These are phyloP conservation scores for Drosophila borealis DNA, from an alignment of 2,888 invertebrate genomes.

Conservation along the genomic window DNA sequence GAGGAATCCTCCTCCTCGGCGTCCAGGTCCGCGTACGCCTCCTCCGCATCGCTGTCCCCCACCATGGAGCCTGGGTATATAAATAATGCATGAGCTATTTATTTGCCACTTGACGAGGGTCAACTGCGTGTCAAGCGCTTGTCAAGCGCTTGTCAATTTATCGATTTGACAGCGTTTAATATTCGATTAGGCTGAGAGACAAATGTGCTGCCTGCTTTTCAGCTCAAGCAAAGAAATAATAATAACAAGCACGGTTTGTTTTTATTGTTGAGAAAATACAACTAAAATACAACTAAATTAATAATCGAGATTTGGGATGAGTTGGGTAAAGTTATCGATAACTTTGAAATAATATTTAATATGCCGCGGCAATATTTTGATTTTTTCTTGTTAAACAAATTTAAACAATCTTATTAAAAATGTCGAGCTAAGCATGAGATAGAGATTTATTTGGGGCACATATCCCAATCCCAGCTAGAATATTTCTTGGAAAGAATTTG, in stretches of 20 bases:
- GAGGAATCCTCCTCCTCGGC: constrained; percentile 54
- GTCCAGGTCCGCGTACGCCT: constrained; percentile 36
- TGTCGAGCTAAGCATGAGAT: no score
- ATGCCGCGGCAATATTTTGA: no score
- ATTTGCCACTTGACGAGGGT: constrained; percentile 21
- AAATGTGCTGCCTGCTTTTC: constrained; percentile 30
- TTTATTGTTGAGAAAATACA: background rate
- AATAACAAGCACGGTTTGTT: background rate
- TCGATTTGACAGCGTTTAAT: constrained; percentile 42
- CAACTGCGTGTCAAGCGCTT: constrained; percentile 19
- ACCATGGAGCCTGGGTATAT: constrained; percentile 61
- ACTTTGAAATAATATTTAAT: no score
- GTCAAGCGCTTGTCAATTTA: constrained; percentile 36
- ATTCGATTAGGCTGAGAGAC: constrained; percentile 25
- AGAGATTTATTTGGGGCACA: no score
- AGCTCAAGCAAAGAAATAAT: background rate
- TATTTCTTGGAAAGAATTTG: no score
- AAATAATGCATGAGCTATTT: constrained; percentile 34
- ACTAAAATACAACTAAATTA: background rate
- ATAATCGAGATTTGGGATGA: background rate
- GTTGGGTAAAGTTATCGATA: no score
- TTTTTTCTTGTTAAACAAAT: no score
- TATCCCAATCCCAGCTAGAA: no score
- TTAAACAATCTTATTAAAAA: no score
- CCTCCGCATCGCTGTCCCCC: constrained; percentile 60